Evolutionary conservation across 1,140 invertebrate genomes (phyloP), one percentile per base, ranked within the genome.

Genomic region (Cydia amplana): DNA sequence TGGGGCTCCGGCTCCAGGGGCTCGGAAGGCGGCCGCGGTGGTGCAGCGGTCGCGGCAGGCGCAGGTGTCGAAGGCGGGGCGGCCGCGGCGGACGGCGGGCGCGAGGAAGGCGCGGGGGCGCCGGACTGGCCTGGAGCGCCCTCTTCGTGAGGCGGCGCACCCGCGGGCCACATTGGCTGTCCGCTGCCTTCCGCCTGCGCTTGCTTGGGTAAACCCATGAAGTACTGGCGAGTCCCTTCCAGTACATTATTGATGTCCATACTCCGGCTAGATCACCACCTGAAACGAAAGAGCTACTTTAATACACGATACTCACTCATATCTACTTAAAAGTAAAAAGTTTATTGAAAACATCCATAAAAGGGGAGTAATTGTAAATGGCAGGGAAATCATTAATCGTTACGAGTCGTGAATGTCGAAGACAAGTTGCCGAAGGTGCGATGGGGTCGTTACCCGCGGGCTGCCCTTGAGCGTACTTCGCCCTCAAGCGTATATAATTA

Each of bases 201-300:
- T 87, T 85, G 94, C 82, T 94, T 94, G 75, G 96, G 96, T 85
- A 96, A 91, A 87, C 95, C 95, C 94, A 96, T 95, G 93, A 96
- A 96, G 93, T 96, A 96, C 93, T 96, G 95, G 86, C 95, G 95
- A 89, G 95, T 95, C 91, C 95, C 95, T 94, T 96, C 95, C 94
- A 96, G 93, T 93, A 96, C 95, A 94, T 96, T 96, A 87, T 95
- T 95, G 90, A 95, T 94, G 94, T 96, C 95, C 96, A 96, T 96
- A 85, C 84, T 92, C 85, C 73, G 85, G 80, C 76, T 72, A 82
- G 74, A 80, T 80, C 84, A 82, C 81, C 82, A 81, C 85, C 91
- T 91, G 85, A 78, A 90, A 91, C 64, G 78, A 80, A 14, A 78
- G 28, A 67, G 40, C 64, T 18, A n/a, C 5, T 64, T 60, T 40